phyloP scores from a whole-genome alignment of 2,113 vertebrate genomes.

The Neodon shergylaensis region DNA sequence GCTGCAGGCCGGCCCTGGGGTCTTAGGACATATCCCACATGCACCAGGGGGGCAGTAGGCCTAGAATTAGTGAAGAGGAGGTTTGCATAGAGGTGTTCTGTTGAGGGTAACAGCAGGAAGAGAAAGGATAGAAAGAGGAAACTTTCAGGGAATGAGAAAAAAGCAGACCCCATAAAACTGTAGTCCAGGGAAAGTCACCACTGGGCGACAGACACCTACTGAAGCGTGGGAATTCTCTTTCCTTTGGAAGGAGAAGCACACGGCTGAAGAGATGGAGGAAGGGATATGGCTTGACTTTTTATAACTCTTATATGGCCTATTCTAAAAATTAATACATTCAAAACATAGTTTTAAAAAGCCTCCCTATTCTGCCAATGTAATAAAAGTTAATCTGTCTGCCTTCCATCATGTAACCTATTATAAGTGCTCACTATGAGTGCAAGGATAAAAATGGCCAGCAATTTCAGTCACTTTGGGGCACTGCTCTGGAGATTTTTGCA shows the following conservation, averaged over 20 bases:
- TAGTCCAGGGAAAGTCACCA: neutral
- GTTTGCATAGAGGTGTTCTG: neutral
- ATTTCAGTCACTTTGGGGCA: neutral
- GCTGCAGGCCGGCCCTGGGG: neutral
- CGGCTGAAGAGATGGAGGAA: neutral
- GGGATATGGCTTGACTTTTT: neutral
- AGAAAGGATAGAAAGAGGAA: neutral
- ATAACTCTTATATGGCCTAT: neutral
- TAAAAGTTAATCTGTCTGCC: neutral
- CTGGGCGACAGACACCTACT: neutral
- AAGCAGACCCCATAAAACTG: too few relatives aligned
- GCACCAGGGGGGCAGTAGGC: neutral
- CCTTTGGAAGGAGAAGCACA: neutral
- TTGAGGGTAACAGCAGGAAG: neutral
- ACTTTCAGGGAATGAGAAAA: neutral
- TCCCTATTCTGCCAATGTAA: neutral
- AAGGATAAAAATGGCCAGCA: neutral
- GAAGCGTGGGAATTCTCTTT: neutral
- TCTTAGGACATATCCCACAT: neutral
- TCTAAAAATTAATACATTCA: neutral
- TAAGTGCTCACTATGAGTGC: neutral
- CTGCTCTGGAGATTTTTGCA: neutral
- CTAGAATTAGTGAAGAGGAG: neutral
- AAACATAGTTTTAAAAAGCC: neutral
- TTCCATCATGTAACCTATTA: neutral